Percentiles rank a stretch among this genome's conserved stretches.
Evolutionary conservation across 1,140 invertebrate genomes (phyloP).

Genomic region (Marisa cornuarietis): DNA sequence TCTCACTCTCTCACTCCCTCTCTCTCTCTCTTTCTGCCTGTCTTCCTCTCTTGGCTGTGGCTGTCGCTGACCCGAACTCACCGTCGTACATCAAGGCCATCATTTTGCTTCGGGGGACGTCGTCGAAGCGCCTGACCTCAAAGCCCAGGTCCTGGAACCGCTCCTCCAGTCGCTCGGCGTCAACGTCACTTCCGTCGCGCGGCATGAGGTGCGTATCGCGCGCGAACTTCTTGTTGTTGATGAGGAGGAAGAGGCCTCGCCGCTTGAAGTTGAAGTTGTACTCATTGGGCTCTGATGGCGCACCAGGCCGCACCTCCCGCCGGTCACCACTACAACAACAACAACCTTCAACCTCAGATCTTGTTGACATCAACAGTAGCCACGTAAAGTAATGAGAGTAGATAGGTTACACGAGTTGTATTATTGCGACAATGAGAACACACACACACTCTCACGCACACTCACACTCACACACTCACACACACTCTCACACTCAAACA

Average conservation of each 20-base stretch:
- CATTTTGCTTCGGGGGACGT: conserved; percentile 75
- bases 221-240: conserved; percentile 82
- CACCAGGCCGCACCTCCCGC: conserved; percentile 52
- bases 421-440: neutral
- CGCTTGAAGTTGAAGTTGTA: conserved; percentile 80
- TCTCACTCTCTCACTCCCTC: neutral
- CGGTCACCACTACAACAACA: conserved; percentile 45
- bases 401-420: no score
- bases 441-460: conserved; percentile 11
- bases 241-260: conserved; percentile 86
- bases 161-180: conserved; percentile 66
- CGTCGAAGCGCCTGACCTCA: conserved; percentile 74
- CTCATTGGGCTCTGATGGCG: conserved; percentile 58
- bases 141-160: conserved; percentile 79
- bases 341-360: no score
- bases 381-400: neutral
- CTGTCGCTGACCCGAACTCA: conserved; percentile 18
- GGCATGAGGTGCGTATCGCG: conserved; percentile 66
- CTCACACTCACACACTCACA: neutral
- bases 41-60: no score
- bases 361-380: neutral
- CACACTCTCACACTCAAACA: no score
- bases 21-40: no score
- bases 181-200: conserved; percentile 80
- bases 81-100: conserved; percentile 70